These are phyloP conservation scores for Drosophila parabipectinata DNA, from an alignment of 1,140 invertebrate genomes.

Conservation along the genomic window DNA sequence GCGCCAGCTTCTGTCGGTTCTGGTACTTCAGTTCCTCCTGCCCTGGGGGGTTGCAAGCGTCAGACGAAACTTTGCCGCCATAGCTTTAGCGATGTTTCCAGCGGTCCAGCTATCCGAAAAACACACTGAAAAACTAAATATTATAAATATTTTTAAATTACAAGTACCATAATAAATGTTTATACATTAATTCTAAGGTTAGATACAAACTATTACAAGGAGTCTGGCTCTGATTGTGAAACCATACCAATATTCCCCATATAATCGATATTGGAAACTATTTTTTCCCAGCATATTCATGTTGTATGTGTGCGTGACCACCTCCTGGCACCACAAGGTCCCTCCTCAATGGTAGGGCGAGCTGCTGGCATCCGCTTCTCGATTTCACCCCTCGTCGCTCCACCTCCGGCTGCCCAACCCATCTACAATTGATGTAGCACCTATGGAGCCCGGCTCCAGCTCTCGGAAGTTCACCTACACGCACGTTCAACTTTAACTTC, in stretches of 20 bases:
- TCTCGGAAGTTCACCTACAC: conserved; percentile 12
- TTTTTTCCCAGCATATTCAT: conserved; percentile 27
- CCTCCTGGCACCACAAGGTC: conserved; percentile 40
- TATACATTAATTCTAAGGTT: neutral
- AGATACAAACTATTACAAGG: neutral
- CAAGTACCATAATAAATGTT: neutral
- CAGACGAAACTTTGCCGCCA: conserved; percentile 69
- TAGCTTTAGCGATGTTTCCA: conserved; percentile 52
- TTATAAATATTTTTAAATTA: neutral
- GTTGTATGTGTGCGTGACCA: conserved; percentile 30
- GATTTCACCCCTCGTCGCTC: conserved; percentile 13
- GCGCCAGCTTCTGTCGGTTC: conserved; percentile 4
- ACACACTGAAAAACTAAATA: conserved; percentile 4
- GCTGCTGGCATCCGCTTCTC: conserved; percentile 34
- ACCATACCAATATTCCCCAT: neutral
- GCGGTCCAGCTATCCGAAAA: conserved; percentile 44
- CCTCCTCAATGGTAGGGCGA: conserved; percentile 60
- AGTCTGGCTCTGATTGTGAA: neutral
- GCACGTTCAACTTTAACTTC: conserved; percentile 59
- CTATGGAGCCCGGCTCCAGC: conserved; percentile 50
- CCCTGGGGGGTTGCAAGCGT: conserved; percentile 60
- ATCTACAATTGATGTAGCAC: conserved; percentile 80
- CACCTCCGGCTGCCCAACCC: conserved; percentile 45
- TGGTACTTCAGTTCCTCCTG: conserved; percentile 23
- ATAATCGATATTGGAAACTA: conserved; percentile 18